Evolutionary conservation across 2,888 invertebrate genomes (phyloP).

Genomic region (Clostera curtula): DNA sequence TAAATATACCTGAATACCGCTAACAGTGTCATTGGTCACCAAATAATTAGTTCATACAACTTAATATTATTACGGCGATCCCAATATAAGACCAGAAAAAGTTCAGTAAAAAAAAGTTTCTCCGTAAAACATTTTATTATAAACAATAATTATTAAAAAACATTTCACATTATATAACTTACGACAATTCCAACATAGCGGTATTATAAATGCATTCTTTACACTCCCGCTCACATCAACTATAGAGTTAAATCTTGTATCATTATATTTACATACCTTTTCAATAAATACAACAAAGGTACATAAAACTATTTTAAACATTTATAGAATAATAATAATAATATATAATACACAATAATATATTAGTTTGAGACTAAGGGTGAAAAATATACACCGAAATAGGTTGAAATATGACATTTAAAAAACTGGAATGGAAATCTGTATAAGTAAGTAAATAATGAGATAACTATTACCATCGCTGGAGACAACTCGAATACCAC

Average conservation of each 20-base stretch:
- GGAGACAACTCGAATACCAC: no score
- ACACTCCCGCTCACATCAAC: slow-evolving; percentile 28
- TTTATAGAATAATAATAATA: slow-evolving; percentile 13
- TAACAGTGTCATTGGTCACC: no score
- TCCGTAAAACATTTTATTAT: slow-evolving; percentile 68
- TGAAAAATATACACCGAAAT: slow-evolving; percentile 23
- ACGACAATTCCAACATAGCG: slow-evolving; percentile 60
- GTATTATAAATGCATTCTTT: slow-evolving; percentile 62
- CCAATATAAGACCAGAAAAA: no score
- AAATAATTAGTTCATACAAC: no score
- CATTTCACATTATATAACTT: slow-evolving; percentile 56
- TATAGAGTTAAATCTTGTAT: slow-evolving; percentile 14
- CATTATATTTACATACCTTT: slow-evolving; percentile 12
- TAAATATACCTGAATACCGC: no score
- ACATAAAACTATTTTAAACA: slow-evolving; percentile 2
- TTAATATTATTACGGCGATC: no score
- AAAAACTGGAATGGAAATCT: slow-evolving; percentile 29
- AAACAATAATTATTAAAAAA: slow-evolving; percentile 69
- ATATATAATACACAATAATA: slow-evolving; percentile 15
- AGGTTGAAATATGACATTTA: slow-evolving; percentile 7
- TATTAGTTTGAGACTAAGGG: slow-evolving; percentile 28
- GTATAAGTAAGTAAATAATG: slow-evolving; percentile 14
- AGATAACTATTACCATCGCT: slow-evolving; percentile 12
- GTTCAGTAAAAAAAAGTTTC: slow-evolving; percentile 12
- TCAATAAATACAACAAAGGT: slow-evolving; percentile 10